These are phyloP conservation scores for Biston betularia DNA, from an alignment of 2,888 invertebrate species.

Conservation along the genomic window DNA sequence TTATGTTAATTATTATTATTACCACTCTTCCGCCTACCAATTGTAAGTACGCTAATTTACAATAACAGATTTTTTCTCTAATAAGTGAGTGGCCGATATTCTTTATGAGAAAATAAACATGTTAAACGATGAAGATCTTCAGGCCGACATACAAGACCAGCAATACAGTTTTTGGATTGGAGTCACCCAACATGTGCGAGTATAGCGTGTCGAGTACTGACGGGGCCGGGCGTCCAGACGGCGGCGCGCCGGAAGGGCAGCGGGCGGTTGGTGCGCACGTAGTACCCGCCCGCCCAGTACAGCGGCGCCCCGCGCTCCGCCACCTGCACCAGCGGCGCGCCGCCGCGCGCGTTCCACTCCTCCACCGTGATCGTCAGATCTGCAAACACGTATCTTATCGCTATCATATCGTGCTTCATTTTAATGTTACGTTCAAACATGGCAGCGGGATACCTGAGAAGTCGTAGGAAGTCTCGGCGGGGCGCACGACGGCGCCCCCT, in stretches of 20 bases:
- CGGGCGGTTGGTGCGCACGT: neutral
- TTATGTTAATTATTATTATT: too few relatives aligned
- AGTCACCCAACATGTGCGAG: too few relatives aligned
- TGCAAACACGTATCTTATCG: neutral
- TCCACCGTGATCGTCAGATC: neutral
- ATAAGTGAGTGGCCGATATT: too few relatives aligned
- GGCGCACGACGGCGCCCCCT: neutral
- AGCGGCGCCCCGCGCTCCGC: neutral
- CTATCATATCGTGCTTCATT: neutral
- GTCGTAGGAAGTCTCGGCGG: neutral
- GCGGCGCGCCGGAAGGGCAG: neutral
- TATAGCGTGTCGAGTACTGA: neutral
- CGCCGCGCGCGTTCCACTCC: conserved; percentile 2
- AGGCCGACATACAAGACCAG: too few relatives aligned
- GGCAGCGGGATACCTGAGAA: neutral
- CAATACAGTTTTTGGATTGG: too few relatives aligned
- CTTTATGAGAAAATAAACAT: too few relatives aligned
- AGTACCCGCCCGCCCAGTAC: neutral
- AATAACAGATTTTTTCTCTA: too few relatives aligned
- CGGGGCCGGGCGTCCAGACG: conserved; percentile 9
- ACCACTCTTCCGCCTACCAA: too few relatives aligned
- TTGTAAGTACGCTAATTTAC: too few relatives aligned
- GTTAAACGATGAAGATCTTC: too few relatives aligned
- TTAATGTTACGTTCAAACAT: too few relatives aligned
- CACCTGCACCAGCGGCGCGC: conserved; percentile 1